These are phyloP conservation scores for Drosophila sturtevanti DNA, from an alignment of 1,140 invertebrate genomes.

Conservation along the genomic window DNA sequence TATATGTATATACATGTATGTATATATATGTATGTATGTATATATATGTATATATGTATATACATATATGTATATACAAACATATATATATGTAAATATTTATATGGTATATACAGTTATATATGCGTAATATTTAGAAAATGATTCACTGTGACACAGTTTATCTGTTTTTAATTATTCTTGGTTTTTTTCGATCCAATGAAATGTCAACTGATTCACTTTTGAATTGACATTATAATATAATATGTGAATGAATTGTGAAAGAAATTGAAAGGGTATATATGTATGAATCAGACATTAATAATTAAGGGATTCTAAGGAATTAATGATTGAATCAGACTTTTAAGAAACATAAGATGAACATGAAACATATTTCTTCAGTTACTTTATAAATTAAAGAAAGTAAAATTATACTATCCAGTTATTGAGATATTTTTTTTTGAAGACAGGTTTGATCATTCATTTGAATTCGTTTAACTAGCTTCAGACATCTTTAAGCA, in stretches of 20 bases:
- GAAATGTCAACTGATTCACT: constrained; percentile 31
- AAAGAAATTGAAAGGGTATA: neutral
- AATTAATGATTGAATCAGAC: neutral
- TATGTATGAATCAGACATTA: neutral
- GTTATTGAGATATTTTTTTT: neutral
- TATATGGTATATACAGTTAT: neutral
- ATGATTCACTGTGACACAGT: constrained; percentile 27
- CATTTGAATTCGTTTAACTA: too few species aligned
- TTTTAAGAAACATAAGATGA: neutral
- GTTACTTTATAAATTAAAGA: too few species aligned
- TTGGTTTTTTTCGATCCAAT: neutral
- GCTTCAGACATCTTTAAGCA: neutral
- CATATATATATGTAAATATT: constrained; percentile 12
- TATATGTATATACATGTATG: constrained; percentile 1
- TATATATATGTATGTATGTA: constrained; percentile 2
- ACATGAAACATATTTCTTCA: neutral
- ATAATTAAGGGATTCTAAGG: neutral
- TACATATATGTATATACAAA: constrained; percentile 1
- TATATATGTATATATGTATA: constrained; percentile 1
- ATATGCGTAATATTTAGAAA: constrained; percentile 13
- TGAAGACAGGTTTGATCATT: too few species aligned
- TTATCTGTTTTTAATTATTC: neutral
- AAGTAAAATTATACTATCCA: too few species aligned
- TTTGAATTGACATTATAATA: neutral
- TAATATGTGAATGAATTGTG: neutral